A percentile compares a stretch with the other conserved stretches of the same genome.
phyloP scores from a whole-genome alignment of 2,888 invertebrate genomes.

The Oscheius sp. region DNA sequence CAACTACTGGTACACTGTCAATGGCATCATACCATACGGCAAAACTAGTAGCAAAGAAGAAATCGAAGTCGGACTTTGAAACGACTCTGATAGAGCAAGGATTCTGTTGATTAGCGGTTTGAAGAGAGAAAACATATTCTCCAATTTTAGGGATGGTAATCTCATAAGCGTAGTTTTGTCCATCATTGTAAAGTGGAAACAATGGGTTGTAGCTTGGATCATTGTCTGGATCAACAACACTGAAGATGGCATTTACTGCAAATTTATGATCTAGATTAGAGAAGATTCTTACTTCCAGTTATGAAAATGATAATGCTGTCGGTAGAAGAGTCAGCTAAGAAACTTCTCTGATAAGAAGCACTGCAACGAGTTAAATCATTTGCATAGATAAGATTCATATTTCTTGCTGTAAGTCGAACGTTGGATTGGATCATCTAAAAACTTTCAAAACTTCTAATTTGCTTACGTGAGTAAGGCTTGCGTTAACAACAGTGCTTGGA shows the following conservation, averaged over 20 bases:
- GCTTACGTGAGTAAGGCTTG: not conserved
- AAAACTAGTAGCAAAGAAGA: conserved; percentile 43
- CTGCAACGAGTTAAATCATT: conserved; percentile 41
- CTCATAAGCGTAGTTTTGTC: conserved; percentile 15
- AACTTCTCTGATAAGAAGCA: conserved; percentile 37
- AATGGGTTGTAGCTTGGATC: conserved; percentile 21
- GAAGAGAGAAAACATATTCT: conserved; percentile 33
- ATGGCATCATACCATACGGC: conserved; percentile 32
- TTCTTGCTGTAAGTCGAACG: conserved; percentile 38
- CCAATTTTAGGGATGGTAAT: not conserved
- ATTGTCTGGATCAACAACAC: conserved; percentile 55
- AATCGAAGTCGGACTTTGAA: conserved; percentile 55
- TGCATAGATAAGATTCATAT: conserved; percentile 50
- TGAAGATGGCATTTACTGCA: conserved; percentile 44
- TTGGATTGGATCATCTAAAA: conserved; percentile 2
- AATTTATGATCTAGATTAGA: not conserved
- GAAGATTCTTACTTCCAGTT: conserved; percentile 43
- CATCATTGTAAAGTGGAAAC: conserved; percentile 1
- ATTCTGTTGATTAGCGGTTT: not conserved
- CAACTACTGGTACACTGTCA: conserved; percentile 44
- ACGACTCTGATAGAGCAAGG: conserved; percentile 55
- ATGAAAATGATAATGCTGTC: conserved; percentile 52
- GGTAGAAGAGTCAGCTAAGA: conserved; percentile 54
- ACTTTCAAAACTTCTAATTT: too few relatives aligned
- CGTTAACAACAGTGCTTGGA: not conserved